phyloP scores from a whole-genome alignment of 2,113 vertebrate genomes.

The Sorex araneus region DNA sequence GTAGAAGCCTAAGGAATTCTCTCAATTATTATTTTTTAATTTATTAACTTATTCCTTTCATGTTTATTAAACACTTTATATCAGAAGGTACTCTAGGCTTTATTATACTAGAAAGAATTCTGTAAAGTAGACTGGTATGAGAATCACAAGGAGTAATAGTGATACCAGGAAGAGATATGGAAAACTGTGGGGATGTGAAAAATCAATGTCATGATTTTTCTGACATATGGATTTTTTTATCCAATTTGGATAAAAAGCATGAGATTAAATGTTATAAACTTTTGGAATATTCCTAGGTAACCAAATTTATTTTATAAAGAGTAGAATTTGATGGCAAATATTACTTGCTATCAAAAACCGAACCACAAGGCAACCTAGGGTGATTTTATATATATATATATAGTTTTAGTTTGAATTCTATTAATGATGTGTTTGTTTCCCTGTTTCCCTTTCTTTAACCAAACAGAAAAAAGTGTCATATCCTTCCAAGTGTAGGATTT shows the following conservation, averaged over 20 bases:
- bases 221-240: not conserved
- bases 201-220: slow-evolving; percentile 32
- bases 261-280: slow-evolving; percentile 7
- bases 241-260: not conserved
- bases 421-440: slow-evolving; percentile 23
- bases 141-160: slow-evolving; percentile 15
- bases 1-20: slow-evolving; percentile 17
- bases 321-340: slow-evolving; percentile 28
- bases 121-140: slow-evolving; percentile 1
- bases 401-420: slow-evolving; percentile 60
- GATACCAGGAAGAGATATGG: slow-evolving; percentile 15
- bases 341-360: not conserved
- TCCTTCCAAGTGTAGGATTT: slow-evolving; percentile 52
- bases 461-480: slow-evolving; percentile 53
- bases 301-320: slow-evolving; percentile 38
- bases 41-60: slow-evolving; percentile 11
- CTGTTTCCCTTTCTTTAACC: slow-evolving; percentile 57
- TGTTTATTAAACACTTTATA: slow-evolving; percentile 50
- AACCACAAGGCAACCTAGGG: not conserved
- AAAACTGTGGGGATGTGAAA: not conserved
- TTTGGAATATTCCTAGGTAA: slow-evolving; percentile 46
- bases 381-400: not conserved
- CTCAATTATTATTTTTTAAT: not conserved
- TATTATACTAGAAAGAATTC: slow-evolving; percentile 16
- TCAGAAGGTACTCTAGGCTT: not conserved